Conservation (phyloP, 2,797 vertebrate genomes). For the Fundulus diaphanus region DNA sequence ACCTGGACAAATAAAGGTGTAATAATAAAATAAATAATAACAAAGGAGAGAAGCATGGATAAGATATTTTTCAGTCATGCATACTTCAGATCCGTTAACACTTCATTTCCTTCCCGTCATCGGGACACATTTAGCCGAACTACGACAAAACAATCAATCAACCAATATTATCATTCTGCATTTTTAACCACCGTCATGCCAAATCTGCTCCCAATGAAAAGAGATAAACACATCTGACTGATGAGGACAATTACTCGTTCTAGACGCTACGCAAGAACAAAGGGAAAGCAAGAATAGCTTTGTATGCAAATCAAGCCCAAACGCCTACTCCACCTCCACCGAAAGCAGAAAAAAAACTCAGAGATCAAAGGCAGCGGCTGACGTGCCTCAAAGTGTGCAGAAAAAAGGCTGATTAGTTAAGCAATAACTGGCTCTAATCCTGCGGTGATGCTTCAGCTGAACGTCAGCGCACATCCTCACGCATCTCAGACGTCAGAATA, state of each 20-base stretch:
- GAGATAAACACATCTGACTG: constrained; percentile 53
- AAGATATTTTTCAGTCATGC: not conserved
- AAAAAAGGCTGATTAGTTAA: constrained; percentile 51
- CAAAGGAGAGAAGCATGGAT: no score
- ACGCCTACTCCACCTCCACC: constrained; percentile 21
- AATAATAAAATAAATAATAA: no score
- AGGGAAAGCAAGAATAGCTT: constrained; percentile 55
- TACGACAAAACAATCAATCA: constrained; percentile 12
- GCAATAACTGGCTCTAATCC: constrained; percentile 52
- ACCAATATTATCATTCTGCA: constrained; percentile 14
- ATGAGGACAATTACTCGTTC: constrained; percentile 51
- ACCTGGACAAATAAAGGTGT: no score
- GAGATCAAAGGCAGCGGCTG: constrained; percentile 63
- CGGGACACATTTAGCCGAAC: constrained; percentile 4
- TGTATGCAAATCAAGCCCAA: constrained; percentile 56
- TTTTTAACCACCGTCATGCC: constrained; percentile 16
- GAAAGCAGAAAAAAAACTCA: constrained; percentile 28
- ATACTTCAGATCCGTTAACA: no score
- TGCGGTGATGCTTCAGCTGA: constrained; percentile 41
- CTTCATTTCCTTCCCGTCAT: not conserved
- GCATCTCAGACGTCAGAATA: constrained; percentile 19
- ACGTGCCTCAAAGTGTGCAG: constrained; percentile 46
- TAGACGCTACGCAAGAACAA: constrained; percentile 47
- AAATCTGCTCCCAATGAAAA: constrained; percentile 27
- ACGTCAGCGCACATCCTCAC: not conserved